A percentile compares a stretch with the other conserved stretches of the same genome.
Evolutionary conservation across 2,888 invertebrate species (phyloP).

Genomic region (Cyrtodaria siliqua): DNA sequence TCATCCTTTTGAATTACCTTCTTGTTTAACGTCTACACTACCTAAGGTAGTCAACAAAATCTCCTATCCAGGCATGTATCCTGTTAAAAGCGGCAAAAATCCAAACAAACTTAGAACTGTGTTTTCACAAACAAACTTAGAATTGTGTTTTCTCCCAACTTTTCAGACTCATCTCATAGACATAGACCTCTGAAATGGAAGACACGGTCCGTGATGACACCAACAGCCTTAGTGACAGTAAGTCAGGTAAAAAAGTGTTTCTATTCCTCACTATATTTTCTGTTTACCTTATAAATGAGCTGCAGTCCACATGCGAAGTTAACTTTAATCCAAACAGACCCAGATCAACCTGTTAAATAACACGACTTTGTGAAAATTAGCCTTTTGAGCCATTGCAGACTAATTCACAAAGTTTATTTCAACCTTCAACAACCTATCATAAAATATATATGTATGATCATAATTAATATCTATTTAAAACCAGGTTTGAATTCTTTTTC

Average conservation of each 20-base stretch:
- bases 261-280: neutral
- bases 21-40: slow-evolving; percentile 1
- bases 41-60: neutral
- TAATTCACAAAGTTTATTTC: too few species aligned
- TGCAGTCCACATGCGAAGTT: slow-evolving; percentile 2
- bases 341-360: neutral
- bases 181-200: slow-evolving; percentile 10
- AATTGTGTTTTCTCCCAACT: slow-evolving; percentile 9
- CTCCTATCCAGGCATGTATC: neutral
- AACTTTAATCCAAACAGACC: slow-evolving; percentile 1
- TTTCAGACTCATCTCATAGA: slow-evolving; percentile 6
- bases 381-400: too few species aligned
- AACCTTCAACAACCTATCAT: neutral
- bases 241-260: slow-evolving; percentile 5
- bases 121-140: too few species aligned
- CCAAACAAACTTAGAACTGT: slow-evolving; percentile 7
- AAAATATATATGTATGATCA: slow-evolving; percentile 2
- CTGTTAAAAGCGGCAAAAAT: too few species aligned
- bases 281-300: neutral
- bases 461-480: too few species aligned
- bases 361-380: neutral
- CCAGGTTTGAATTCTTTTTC: too few species aligned
- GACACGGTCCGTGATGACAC: slow-evolving; percentile 8
- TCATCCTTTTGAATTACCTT: neutral
- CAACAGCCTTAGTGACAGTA: slow-evolving; percentile 10